Evolutionary conservation across 2,113 vertebrate genomes (phyloP).

Genomic region (Ellobius talpinus): DNA sequence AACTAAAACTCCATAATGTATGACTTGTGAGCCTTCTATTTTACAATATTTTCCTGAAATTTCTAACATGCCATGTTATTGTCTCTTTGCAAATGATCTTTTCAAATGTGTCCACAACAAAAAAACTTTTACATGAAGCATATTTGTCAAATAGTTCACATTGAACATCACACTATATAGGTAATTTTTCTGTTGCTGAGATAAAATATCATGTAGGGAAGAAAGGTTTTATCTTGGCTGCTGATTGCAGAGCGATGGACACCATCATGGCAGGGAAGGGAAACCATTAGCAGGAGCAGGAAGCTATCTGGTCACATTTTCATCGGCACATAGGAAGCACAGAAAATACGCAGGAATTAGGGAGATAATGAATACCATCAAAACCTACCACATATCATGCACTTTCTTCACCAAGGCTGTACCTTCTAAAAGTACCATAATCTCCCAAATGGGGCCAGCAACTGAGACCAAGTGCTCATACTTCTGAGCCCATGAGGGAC

Average conservation of each 20-base stretch:
- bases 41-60: neutral
- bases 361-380: no score
- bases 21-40: neutral
- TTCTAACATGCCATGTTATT: neutral
- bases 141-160: neutral
- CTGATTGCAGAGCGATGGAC: neutral
- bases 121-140: neutral
- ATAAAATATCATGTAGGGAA: neutral
- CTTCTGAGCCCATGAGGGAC: neutral
- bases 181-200: neutral
- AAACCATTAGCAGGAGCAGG: no score
- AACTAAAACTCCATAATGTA: no score
- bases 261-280: neutral
- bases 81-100: neutral
- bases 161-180: neutral
- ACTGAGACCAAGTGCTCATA: neutral
- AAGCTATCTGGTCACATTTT: neutral
- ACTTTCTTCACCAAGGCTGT: neutral
- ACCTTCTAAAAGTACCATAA: neutral
- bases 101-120: neutral
- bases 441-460: neutral
- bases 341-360: neutral
- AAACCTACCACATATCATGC: neutral
- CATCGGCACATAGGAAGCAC: neutral
- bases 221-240: neutral